Evolutionary conservation across 2,797 vertebrate genomes (phyloP).

Genomic region (Chelonia mydas): DNA sequence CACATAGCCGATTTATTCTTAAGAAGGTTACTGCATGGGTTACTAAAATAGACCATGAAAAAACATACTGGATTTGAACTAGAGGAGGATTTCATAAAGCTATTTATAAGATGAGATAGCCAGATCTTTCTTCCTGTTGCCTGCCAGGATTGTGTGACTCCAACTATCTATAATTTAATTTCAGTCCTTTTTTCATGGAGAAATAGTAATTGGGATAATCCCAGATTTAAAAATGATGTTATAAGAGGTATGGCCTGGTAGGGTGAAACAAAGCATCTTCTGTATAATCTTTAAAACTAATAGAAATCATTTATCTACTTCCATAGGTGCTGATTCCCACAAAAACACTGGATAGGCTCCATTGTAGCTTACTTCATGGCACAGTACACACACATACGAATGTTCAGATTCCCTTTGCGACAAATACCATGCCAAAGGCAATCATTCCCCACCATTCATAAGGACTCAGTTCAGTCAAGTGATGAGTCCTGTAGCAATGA

Average conservation of each 20-base stretch:
- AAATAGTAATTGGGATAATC: not conserved
- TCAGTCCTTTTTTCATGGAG: not conserved
- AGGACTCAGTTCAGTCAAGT: not conserved
- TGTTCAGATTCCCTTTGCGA: not conserved
- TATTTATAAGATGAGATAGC: slow-evolving; percentile 43
- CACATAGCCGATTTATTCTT: slow-evolving; percentile 66
- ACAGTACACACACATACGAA: not conserved
- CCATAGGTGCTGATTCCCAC: not conserved
- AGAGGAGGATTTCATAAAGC: slow-evolving; percentile 13
- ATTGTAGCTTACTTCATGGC: not conserved
- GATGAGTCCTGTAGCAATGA: not conserved
- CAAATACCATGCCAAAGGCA: not conserved
- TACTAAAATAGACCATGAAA: slow-evolving; percentile 67
- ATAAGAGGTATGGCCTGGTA: not conserved
- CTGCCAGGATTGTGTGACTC: not conserved
- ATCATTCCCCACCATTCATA: not conserved
- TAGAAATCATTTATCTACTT: not conserved
- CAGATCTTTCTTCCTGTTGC: not conserved
- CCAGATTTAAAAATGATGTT: not conserved
- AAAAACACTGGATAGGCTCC: not conserved
- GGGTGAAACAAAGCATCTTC: not conserved
- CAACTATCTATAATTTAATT: not conserved
- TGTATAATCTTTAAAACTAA: not conserved
- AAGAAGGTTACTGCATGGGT: slow-evolving; percentile 44
- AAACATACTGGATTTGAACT: slow-evolving; percentile 47